These are phyloP conservation scores for Lepidurus apus DNA, from an alignment of 1,140 invertebrate species.

Conservation along the genomic window DNA sequence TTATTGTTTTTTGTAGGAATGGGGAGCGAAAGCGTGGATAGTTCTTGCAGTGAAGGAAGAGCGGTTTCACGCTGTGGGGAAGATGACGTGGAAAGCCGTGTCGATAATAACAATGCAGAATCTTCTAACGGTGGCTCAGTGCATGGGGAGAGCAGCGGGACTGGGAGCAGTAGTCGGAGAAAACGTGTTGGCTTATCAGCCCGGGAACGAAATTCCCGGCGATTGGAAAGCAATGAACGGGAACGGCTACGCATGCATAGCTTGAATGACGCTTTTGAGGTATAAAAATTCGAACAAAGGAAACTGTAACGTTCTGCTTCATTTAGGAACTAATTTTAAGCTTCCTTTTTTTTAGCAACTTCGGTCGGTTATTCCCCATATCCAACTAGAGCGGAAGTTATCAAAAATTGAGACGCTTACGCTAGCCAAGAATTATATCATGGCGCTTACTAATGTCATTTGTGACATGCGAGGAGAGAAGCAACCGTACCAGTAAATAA, in stretches of 20 bases:
- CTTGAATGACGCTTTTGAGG: constrained; percentile 82
- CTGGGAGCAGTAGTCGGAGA: constrained; percentile 2
- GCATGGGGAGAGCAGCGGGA: constrained; percentile 2
- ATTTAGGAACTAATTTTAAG: constrained; percentile 22
- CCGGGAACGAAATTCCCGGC: constrained; percentile 69
- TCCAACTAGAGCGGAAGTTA: constrained; percentile 73
- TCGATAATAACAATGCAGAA: background rate
- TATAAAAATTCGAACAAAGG: constrained; percentile 42
- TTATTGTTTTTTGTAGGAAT: background rate
- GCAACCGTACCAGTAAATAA: constrained; percentile 52
- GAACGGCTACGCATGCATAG: constrained; percentile 84
- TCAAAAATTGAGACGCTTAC: constrained; percentile 84
- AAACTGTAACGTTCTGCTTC: background rate
- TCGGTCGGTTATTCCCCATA: constrained; percentile 79
- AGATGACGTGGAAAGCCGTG: background rate
- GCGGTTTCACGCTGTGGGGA: background rate
- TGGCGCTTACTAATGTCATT: constrained; percentile 80
- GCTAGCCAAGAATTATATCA: constrained; percentile 83
- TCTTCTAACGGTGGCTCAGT: constrained; percentile 12
- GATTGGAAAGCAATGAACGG: constrained; percentile 79
- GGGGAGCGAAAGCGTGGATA: background rate
- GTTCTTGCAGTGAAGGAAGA: constrained; percentile 3
- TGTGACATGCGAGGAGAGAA: constrained; percentile 68
- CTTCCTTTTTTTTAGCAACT: constrained; percentile 57
- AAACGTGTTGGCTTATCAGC: constrained; percentile 44